Percentiles rank a stretch among this genome's conserved stretches.
phyloP scores from a whole-genome alignment of 2,113 vertebrate genomes.

The Sarotherodon lohbergeri region DNA sequence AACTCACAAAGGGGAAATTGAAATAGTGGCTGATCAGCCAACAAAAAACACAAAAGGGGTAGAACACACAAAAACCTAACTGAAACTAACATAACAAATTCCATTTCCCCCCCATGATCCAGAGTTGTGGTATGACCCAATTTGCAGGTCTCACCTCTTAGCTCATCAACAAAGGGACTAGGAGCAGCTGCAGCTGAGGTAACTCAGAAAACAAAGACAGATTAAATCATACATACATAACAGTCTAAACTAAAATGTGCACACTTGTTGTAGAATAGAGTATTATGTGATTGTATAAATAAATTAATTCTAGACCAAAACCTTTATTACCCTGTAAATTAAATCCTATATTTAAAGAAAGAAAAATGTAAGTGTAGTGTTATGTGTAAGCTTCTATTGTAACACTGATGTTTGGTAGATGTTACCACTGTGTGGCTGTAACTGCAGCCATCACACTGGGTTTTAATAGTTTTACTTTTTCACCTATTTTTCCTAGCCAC shows the following conservation, averaged over 20 bases:
- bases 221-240: neutral
- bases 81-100: neutral
- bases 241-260: neutral
- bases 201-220: neutral
- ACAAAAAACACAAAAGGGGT: neutral
- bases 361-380: neutral
- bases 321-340: neutral
- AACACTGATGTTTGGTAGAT: neutral
- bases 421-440: neutral
- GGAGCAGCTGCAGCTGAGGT: rapidly evolving
- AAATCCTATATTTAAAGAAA: neutral
- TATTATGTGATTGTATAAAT: neutral
- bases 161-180: neutral
- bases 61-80: neutral
- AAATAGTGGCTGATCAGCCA: neutral
- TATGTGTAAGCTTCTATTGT: neutral
- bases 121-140: no score
- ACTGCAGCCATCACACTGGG: neutral
- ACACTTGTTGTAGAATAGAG: neutral
- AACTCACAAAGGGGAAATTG: neutral
- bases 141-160: no score
- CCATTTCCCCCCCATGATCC: no score
- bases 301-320: no score
- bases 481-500: neutral
- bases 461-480: neutral